Base-by-base conservation (phyloP, 2,888 invertebrate species). In the Chrysolina haemoptera region DNA sequence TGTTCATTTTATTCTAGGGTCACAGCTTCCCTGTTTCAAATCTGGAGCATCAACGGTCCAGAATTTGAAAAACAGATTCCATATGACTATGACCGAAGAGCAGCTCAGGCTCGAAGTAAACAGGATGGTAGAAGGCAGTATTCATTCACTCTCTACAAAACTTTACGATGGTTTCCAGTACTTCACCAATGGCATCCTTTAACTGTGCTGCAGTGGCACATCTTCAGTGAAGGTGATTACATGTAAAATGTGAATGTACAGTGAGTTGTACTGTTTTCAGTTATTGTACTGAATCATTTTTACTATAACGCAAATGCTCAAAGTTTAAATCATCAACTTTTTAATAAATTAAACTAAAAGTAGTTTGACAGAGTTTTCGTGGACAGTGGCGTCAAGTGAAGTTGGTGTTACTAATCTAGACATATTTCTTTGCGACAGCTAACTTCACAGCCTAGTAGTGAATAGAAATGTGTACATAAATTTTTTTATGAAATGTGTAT, bases 111-210 rank as follows among this genome's bases (percentile, higher is more conserved):
- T 94, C 75, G 93, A 97, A 79, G 96, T 99, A 1, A 98, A 99
- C 86, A 92, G 94, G 73, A 93, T 99, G 88, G 99, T 99, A 50
- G 95, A 97, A 83, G 95, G 96, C 86, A 98, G 98, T 82, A 93
- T 98, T 55, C 94, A 98, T 89, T 99, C 99, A 70, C 92, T 98
- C 80, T 99, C 99, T 78, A 99, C 99, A 11, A 94, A 98, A 84
- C 93, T 99, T 76, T 99, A 99, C 90, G 99, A 99, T 90, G 96
- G 98, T 87, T 99, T 98, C 90, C 99, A 99, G 90, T 99, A 99
- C 90, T 94, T 98, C 86, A 98, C 98, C 85, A 99, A 99, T 89
- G 98, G 98, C 79, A 99, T 99, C 85, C 91, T 94, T 83, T 95
- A 91, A 86, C 78, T 53, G 27, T 59, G 59, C 59, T 27, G 11